Evolutionary conservation across 2,113 vertebrate species (phyloP).

Genomic region (Columba janthina): DNA sequence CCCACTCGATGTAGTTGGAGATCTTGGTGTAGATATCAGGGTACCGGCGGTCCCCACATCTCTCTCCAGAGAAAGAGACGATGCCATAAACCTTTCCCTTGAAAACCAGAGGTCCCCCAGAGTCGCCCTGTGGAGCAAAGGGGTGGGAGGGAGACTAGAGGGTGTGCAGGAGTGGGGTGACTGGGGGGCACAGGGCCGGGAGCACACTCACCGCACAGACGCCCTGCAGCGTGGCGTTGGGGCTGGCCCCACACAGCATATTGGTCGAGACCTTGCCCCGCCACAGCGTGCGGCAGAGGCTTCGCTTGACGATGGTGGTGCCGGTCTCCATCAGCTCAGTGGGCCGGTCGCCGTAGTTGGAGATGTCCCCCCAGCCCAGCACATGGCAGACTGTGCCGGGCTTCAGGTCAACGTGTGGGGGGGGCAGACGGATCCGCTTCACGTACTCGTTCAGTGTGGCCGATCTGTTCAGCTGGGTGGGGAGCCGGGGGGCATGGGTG

Average conservation of each 20-base stretch:
- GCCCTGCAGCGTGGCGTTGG: slow-evolving; percentile 12
- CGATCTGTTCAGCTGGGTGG: slow-evolving; percentile 50
- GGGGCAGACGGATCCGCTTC: slow-evolving; percentile 39
- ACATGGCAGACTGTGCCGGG: slow-evolving; percentile 34
- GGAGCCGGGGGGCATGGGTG: fast-evolving
- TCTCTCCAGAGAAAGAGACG: slow-evolving; percentile 71
- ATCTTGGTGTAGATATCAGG: slow-evolving; percentile 75
- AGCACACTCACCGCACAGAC: slow-evolving; percentile 58
- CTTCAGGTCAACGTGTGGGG: fast-evolving
- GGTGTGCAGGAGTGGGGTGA: fast-evolving
- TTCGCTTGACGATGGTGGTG: slow-evolving; percentile 45
- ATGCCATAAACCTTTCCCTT: slow-evolving; percentile 54
- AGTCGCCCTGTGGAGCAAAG: slow-evolving; percentile 66
- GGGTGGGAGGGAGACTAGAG: background rate
- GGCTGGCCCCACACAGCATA: slow-evolving; percentile 66
- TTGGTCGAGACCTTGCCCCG: background rate
- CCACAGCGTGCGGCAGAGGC: slow-evolving; percentile 66
- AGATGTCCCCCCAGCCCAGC: slow-evolving; percentile 67
- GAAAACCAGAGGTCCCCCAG: slow-evolving; percentile 75
- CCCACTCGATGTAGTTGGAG: slow-evolving; percentile 71
- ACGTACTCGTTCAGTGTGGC: slow-evolving; percentile 51
- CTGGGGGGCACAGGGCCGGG: fast-evolving
- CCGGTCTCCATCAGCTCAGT: slow-evolving; percentile 63
- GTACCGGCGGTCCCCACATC: slow-evolving; percentile 66
- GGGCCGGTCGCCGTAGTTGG: slow-evolving; percentile 2